A percentile compares a stretch with the other conserved stretches of the same genome.
phyloP scores from a whole-genome alignment of 1,140 invertebrate species.

The Piezodorus guildinii region DNA sequence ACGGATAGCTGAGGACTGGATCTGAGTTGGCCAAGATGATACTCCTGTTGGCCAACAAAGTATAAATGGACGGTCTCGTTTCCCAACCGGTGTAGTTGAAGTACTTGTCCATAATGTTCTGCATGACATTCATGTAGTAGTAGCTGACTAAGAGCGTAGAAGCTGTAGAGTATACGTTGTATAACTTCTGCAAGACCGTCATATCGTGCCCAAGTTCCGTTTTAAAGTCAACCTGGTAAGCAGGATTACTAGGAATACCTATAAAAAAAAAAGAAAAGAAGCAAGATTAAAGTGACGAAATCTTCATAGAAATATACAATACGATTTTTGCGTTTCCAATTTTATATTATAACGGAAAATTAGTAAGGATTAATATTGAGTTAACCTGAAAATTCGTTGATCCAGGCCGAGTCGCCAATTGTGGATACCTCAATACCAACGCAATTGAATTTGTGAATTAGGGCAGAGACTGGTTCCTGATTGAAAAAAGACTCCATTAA shows the following conservation, averaged over 20 bases:
- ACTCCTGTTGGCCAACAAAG: slow-evolving; percentile 25
- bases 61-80: slow-evolving; percentile 21
- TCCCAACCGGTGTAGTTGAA: slow-evolving; percentile 27
- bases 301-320: no score
- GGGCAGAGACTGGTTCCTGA: not conserved
- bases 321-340: no score
- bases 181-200: slow-evolving; percentile 20
- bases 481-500: not conserved
- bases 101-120: slow-evolving; percentile 18
- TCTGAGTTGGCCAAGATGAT: slow-evolving; percentile 29
- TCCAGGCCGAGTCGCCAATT: not conserved
- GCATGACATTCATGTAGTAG: not conserved
- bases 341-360: no score
- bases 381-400: not conserved
- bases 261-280: no score
- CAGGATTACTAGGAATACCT: slow-evolving; percentile 21
- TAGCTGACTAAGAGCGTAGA: not conserved
- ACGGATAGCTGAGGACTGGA: slow-evolving; percentile 30
- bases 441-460: slow-evolving; percentile 3
- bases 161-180: slow-evolving; percentile 14
- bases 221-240: slow-evolving; percentile 22
- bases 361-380: no score
- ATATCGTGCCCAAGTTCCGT: slow-evolving; percentile 21
- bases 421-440: not conserved
- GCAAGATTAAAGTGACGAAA: no score